Evolutionary conservation across 2,888 invertebrate genomes (phyloP).

Genomic region (Lasius platythorax): DNA sequence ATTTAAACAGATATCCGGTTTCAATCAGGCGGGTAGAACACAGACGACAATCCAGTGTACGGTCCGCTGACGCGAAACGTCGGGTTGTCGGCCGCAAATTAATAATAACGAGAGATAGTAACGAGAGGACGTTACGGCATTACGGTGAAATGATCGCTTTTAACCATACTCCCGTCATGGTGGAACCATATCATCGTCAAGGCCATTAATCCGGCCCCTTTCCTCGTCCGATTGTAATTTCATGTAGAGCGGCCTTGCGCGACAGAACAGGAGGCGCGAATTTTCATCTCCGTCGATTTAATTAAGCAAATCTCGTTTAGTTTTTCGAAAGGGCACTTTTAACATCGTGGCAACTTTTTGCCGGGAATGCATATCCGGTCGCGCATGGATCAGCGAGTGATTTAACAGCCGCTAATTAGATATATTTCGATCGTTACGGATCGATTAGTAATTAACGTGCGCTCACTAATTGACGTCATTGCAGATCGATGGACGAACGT

Average conservation of each 20-base stretch:
- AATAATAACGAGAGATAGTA: slow-evolving; percentile 83
- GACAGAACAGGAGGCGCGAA: slow-evolving; percentile 53
- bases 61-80: slow-evolving; percentile 64
- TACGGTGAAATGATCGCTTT: slow-evolving; percentile 82
- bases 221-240: slow-evolving; percentile 69
- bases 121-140: slow-evolving; percentile 81
- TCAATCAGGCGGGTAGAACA: background rate
- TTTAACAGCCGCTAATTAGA: slow-evolving; percentile 53
- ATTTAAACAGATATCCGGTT: slow-evolving; percentile 62
- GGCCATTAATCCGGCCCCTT: slow-evolving; percentile 75
- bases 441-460: slow-evolving; percentile 51
- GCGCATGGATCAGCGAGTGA: slow-evolving; percentile 42
- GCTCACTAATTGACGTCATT: slow-evolving; percentile 49
- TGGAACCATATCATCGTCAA: slow-evolving; percentile 71
- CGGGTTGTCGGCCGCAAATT: slow-evolving; percentile 77
- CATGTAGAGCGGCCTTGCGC: slow-evolving; percentile 58
- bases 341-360: slow-evolving; percentile 52
- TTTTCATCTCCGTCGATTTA: slow-evolving; percentile 65
- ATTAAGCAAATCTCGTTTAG: slow-evolving; percentile 73
- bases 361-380: slow-evolving; percentile 35
- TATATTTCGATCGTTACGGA: slow-evolving; percentile 53
- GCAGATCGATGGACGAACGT: slow-evolving; percentile 40
- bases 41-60: slow-evolving; percentile 50
- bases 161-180: slow-evolving; percentile 70
- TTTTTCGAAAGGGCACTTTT: slow-evolving; percentile 59